phyloP scores from a whole-genome alignment of 1,140 invertebrate genomes.

The Linepithema humile region DNA sequence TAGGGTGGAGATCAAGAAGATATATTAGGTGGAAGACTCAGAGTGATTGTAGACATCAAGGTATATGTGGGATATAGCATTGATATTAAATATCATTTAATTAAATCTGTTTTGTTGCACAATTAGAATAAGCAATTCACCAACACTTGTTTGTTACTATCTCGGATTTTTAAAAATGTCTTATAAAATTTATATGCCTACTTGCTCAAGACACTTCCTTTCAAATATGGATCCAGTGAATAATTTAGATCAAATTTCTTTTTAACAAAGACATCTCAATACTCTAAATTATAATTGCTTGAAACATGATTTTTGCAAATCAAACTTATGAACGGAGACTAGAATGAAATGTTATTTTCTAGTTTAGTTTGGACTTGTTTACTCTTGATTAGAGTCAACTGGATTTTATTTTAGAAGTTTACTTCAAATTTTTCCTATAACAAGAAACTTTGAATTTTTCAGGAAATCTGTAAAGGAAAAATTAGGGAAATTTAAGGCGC shows the following conservation, averaged over 20 bases:
- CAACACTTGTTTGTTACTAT: background rate
- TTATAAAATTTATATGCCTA: background rate
- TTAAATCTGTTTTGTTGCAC: background rate
- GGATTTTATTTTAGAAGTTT: too few relatives aligned
- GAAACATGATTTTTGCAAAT: too few relatives aligned
- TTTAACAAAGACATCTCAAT: background rate
- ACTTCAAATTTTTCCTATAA: too few relatives aligned
- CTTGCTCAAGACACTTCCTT: background rate
- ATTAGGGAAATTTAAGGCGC: background rate
- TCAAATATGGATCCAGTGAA: background rate
- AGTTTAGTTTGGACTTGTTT: too few relatives aligned
- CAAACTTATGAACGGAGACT: too few relatives aligned
- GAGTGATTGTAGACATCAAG: conserved; percentile 39
- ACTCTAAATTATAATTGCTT: too few relatives aligned
- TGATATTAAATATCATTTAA: background rate
- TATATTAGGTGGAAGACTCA: conserved; percentile 54
- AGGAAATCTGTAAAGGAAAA: background rate
- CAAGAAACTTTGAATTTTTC: too few relatives aligned
- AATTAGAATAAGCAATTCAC: background rate
- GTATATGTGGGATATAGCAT: background rate
- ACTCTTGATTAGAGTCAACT: too few relatives aligned
- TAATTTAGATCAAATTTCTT: background rate
- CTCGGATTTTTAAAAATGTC: background rate
- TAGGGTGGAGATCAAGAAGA: conserved; percentile 50
- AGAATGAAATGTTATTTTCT: too few relatives aligned